Evolutionary conservation across 2,797 vertebrate species (phyloP).

Genomic region (Siniperca scherzeri): DNA sequence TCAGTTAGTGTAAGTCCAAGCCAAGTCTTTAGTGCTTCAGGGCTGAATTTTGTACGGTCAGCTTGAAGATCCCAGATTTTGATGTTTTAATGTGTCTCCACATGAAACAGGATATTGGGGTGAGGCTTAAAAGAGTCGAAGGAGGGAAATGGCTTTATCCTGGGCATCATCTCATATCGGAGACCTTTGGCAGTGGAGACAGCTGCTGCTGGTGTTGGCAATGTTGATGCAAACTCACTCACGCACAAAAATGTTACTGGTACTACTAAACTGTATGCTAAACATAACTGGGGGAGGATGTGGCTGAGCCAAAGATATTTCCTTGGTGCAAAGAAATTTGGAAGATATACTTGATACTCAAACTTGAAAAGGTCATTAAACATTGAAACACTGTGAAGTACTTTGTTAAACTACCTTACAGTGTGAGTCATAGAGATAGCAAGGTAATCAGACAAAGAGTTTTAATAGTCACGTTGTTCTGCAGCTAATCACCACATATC

Average conservation of each 20-base stretch:
- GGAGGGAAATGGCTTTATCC: neutral
- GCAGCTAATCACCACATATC: conserved; percentile 16
- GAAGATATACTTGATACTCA: neutral
- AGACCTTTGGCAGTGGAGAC: neutral
- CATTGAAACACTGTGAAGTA: conserved; percentile 5
- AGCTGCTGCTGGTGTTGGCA: neutral
- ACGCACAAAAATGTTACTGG: neutral
- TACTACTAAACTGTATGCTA: neutral
- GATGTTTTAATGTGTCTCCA: neutral
- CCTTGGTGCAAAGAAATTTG: conserved; percentile 1
- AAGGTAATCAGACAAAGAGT: conserved; percentile 16
- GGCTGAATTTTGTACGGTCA: neutral
- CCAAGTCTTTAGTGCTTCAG: neutral
- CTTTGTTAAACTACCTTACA: neutral
- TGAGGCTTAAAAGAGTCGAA: neutral
- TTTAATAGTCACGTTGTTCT: conserved; percentile 19
- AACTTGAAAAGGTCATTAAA: conserved; percentile 7
- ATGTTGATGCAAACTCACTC: neutral
- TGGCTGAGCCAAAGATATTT: neutral
- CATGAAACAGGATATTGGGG: neutral
- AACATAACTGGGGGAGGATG: neutral
- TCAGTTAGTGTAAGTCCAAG: neutral
- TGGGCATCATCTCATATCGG: neutral
- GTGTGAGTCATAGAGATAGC: conserved; percentile 4
- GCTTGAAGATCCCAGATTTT: neutral